Percentiles rank a stretch among this genome's conserved stretches.
Evolutionary conservation across 2,797 vertebrate species (phyloP).

Genomic region (Cyprinella venusta): DNA sequence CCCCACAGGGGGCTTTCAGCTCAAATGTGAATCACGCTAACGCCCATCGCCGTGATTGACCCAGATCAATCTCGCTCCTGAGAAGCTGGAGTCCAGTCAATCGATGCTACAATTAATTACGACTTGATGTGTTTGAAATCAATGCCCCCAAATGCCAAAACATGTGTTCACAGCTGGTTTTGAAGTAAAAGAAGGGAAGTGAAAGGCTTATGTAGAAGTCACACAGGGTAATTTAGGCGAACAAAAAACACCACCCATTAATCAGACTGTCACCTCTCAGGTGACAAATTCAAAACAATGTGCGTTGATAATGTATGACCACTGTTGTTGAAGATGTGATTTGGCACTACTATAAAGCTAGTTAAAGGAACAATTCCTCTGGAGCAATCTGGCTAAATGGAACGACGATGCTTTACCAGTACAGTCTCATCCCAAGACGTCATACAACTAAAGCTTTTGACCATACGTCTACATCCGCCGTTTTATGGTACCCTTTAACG

Average conservation of each 20-base stretch:
- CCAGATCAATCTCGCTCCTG: slow-evolving; percentile 37
- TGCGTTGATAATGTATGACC: background rate
- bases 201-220: slow-evolving; percentile 21
- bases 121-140: slow-evolving; percentile 47
- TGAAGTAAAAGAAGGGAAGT: slow-evolving; percentile 29
- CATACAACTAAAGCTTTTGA: too few relatives aligned
- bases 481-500: too few relatives aligned
- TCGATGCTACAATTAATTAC: slow-evolving; percentile 39
- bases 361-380: background rate
- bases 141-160: slow-evolving; percentile 41
- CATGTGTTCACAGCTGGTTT: slow-evolving; percentile 49
- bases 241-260: slow-evolving; percentile 53
- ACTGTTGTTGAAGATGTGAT: background rate
- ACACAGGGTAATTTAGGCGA: slow-evolving; percentile 28
- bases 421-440: too few relatives aligned
- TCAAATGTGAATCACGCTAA: slow-evolving; percentile 30
- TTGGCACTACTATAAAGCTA: background rate
- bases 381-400: background rate
- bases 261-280: slow-evolving; percentile 53
- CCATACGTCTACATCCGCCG: too few relatives aligned
- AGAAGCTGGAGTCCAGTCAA: slow-evolving; percentile 43
- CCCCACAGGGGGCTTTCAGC: slow-evolving; percentile 21
- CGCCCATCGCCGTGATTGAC: slow-evolving; percentile 3
- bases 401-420: background rate
- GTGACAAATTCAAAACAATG: slow-evolving; percentile 14